Base-by-base conservation (phyloP, 2,888 invertebrate species). In the Coenonympha arcania region DNA sequence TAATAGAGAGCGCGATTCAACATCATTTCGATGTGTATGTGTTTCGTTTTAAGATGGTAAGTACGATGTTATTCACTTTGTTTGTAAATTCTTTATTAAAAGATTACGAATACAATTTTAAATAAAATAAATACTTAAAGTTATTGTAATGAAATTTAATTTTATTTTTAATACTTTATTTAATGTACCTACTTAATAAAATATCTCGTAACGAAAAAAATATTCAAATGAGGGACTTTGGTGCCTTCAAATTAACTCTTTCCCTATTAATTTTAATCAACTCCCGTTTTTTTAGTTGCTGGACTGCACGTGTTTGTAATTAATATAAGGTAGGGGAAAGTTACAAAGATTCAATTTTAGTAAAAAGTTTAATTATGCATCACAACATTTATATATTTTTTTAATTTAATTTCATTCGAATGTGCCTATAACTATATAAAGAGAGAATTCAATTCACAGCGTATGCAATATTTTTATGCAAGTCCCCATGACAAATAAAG, bases 391-490 rank as follows among this genome's bases (percentile, higher is more conserved):
- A 34, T 24, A 15, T 26, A 16, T 30, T 16, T 18, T 30, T 31
- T 18, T 45, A n/a, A 3, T 19, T 30, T 15, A 19, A 30, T 42
- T 42, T 5, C 6, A 42, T 42, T 44, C 6, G 24, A 24, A 44
- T 34, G 44, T 44, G 44, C 34, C 44, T 44, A 34, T 24, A 34
- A 34, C 18, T 39, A 11, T 34, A n/a, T 24, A 11, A 24, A 33
- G 44, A 44, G 44, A 33, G 43, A 44, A 44, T 16, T 24, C 16
- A 44, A 44, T 16, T 24, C 16, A 34, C 22, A 44, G 20, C 20
- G 28, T 15, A 16, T 47, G 39, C 8, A 31, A 22, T 16, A 20
- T 30, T 16, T 26, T 16, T 37, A 30, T 11, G 18, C 11, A 20
- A 4, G 1, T 6, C 1, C 2, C n/a, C n/a, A 19, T 31, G 19